Evolutionary conservation across 1,140 invertebrate genomes (phyloP).

Genomic region (Magallana angulata): DNA sequence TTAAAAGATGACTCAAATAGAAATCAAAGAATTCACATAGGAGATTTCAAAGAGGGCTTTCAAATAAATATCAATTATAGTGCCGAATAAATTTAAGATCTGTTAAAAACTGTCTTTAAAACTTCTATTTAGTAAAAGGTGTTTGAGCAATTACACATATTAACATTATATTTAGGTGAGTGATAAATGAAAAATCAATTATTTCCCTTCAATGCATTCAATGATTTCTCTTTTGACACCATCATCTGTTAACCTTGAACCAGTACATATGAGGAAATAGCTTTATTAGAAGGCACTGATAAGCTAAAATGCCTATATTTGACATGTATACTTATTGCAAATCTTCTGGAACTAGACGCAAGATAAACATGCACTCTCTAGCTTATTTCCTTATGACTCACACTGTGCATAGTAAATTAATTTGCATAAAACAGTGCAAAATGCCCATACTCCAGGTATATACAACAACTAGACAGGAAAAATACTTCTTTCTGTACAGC

Average conservation of each 20-base stretch:
- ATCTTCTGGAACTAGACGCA: background rate
- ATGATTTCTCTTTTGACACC: background rate
- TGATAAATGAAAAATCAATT: conserved; percentile 9
- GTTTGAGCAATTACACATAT: conserved; percentile 3
- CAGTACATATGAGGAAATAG: background rate
- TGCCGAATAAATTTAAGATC: background rate
- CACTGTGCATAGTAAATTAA: background rate
- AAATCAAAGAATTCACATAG: background rate
- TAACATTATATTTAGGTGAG: background rate
- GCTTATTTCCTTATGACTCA: background rate
- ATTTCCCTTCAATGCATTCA: background rate
- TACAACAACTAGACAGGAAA: background rate
- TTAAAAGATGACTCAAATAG: background rate
- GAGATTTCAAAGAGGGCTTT: background rate
- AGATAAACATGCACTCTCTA: background rate
- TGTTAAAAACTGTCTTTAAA: background rate
- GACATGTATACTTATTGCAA: background rate
- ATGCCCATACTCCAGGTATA: background rate
- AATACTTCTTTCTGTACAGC: background rate
- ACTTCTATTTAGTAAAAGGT: background rate
- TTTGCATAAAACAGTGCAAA: background rate
- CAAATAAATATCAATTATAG: background rate
- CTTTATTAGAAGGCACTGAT: background rate
- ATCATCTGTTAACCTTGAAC: background rate
- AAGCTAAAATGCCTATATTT: background rate